phyloP scores from a whole-genome alignment of 2,797 vertebrate species.

The Gallinago nigripennis region DNA sequence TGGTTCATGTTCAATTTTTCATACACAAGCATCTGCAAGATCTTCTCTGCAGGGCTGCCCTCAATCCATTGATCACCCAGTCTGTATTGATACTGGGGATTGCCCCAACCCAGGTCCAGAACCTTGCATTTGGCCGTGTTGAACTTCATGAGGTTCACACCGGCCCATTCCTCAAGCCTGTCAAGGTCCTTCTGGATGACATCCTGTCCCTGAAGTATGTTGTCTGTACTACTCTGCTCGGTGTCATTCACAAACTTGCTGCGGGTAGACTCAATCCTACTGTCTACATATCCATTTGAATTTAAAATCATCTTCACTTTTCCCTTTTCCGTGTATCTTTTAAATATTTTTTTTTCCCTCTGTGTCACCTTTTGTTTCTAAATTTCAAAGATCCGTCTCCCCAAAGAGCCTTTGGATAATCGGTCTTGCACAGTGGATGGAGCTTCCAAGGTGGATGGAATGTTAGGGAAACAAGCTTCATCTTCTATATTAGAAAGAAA shows the following conservation, averaged over 20 bases:
- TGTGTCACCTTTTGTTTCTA: neutral
- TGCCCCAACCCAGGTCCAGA: rapidly evolving
- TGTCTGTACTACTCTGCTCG: rapidly evolving
- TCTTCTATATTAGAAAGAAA: slow-evolving; percentile 47
- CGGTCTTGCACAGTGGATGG: neutral
- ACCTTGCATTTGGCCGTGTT: neutral
- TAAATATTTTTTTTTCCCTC: neutral
- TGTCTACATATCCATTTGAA: neutral
- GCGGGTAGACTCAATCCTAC: neutral
- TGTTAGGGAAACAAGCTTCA: slow-evolving; percentile 2
- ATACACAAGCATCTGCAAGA: too few relatives aligned
- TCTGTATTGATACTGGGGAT: rapidly evolving
- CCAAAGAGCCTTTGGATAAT: neutral
- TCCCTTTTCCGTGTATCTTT: neutral
- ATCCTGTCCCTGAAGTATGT: neutral
- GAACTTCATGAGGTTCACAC: neutral
- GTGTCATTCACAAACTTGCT: neutral
- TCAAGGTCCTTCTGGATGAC: neutral
- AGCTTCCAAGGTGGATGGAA: neutral
- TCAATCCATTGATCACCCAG: rapidly evolving
- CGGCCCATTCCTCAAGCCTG: neutral
- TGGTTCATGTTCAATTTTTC: neutral
- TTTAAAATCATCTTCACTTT: neutral
- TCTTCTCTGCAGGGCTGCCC: neutral
- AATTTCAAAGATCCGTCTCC: slow-evolving; percentile 14